A percentile compares a stretch with the other conserved stretches of the same genome.
phyloP scores from a whole-genome alignment of 2,797 vertebrate genomes.

The Momotus momota region DNA sequence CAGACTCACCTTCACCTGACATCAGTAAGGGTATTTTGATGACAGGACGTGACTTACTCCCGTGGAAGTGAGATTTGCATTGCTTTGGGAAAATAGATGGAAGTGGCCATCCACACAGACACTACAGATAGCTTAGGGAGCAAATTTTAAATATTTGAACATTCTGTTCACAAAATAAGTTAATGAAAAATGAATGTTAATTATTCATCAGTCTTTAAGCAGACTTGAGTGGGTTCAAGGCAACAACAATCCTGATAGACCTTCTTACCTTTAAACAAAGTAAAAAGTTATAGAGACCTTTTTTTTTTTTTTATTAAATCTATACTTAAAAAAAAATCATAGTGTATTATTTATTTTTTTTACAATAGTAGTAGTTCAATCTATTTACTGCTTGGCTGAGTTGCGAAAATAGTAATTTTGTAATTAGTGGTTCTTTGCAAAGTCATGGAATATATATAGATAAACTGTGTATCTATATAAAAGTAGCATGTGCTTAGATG shows the following conservation, averaged over 20 bases:
- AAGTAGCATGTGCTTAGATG: background rate
- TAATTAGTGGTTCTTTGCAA: slow-evolving; percentile 13
- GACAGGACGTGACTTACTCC: background rate
- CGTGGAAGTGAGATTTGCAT: background rate
- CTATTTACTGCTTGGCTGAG: background rate
- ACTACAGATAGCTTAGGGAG: background rate
- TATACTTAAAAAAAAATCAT: background rate
- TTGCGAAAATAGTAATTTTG: background rate
- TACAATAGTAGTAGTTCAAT: background rate
- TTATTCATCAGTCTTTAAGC: background rate
- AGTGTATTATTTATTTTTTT: background rate
- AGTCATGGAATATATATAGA: background rate
- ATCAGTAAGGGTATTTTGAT: background rate
- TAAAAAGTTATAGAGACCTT: background rate
- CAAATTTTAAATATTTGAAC: background rate
- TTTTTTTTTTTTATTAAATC: background rate
- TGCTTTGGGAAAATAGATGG: background rate
- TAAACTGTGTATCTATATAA: background rate
- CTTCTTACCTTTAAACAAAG: background rate
- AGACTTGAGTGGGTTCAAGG: background rate
- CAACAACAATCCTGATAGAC: background rate
- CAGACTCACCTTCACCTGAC: background rate
- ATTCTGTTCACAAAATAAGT: background rate
- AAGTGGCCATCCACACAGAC: background rate
- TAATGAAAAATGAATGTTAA: background rate